phyloP scores from a whole-genome alignment of 2,113 vertebrate genomes.

The Rhynchopsitta pachyrhyncha region DNA sequence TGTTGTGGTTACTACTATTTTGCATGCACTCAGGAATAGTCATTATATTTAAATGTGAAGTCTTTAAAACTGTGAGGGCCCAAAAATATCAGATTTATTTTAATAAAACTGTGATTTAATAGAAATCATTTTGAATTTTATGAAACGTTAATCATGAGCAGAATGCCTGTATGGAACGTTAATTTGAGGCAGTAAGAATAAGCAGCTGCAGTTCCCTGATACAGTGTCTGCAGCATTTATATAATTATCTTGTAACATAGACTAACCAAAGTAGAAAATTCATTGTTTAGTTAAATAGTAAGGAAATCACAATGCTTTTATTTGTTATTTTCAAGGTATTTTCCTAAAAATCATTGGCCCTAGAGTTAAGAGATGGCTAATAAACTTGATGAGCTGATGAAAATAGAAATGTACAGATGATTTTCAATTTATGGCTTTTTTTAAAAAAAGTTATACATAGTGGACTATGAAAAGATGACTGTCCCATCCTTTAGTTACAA shows the following conservation, averaged over 20 bases:
- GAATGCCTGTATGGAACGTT: constrained; percentile 67
- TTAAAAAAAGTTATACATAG: not conserved
- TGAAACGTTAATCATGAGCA: constrained; percentile 66
- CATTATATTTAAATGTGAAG: not conserved
- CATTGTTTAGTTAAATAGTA: constrained; percentile 59
- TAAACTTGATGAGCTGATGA: not conserved
- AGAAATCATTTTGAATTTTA: constrained; percentile 62
- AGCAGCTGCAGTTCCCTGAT: constrained; percentile 66
- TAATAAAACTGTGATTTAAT: constrained; percentile 65
- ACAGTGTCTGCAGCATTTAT: constrained; percentile 66
- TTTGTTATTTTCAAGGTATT: constrained; percentile 59
- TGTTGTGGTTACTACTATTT: not conserved
- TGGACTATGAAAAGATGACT: not conserved
- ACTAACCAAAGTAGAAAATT: constrained; percentile 71
- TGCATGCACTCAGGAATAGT: not conserved
- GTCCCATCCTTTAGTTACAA: not conserved
- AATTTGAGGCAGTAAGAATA: constrained; percentile 66
- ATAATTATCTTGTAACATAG: constrained; percentile 68
- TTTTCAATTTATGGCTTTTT: not conserved
- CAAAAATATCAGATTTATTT: constrained; percentile 41
- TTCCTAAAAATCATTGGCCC: not conserved
- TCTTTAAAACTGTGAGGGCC: not conserved
- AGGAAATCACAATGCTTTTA: constrained; percentile 55
- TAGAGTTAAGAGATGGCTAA: constrained; percentile 1
- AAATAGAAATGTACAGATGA: not conserved